Conservation (phyloP, 2,113 vertebrate species). For the Glaucidium brasilianum region DNA sequence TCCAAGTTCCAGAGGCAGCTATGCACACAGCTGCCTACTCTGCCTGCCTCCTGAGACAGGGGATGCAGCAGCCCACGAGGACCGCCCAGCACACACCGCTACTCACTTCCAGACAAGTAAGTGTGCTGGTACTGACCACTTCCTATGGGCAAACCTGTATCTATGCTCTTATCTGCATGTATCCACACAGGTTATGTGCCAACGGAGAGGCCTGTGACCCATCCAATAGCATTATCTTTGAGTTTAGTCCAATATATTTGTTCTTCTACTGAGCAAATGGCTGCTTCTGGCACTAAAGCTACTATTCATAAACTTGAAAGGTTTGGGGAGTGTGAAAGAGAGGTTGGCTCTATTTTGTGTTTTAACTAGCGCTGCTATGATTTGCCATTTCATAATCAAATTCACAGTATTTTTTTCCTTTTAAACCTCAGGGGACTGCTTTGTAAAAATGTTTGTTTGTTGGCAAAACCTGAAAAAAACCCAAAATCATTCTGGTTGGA, state of each 20-base stretch:
- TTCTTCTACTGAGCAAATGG: fast-evolving
- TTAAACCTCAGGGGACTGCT: background rate
- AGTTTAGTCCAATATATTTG: background rate
- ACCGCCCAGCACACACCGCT: background rate
- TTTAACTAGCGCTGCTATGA: background rate
- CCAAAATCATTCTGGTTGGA: background rate
- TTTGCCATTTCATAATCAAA: background rate
- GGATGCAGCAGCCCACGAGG: background rate
- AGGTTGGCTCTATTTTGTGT: background rate
- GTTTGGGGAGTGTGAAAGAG: background rate
- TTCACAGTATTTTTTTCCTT: background rate
- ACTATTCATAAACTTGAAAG: background rate
- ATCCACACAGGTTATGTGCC: background rate
- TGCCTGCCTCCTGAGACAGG: background rate
- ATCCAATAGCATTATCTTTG: background rate
- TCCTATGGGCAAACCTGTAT: background rate
- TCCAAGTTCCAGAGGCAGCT: background rate
- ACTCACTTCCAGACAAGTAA: background rate
- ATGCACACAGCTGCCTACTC: fast-evolving
- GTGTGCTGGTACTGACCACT: background rate
- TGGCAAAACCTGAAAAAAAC: background rate
- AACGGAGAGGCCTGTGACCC: background rate
- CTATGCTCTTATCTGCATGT: background rate
- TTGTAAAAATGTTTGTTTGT: background rate
- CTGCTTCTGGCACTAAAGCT: background rate